phyloP scores from a whole-genome alignment of 2,113 vertebrate genomes.

The Marcusenius ussheri region DNA sequence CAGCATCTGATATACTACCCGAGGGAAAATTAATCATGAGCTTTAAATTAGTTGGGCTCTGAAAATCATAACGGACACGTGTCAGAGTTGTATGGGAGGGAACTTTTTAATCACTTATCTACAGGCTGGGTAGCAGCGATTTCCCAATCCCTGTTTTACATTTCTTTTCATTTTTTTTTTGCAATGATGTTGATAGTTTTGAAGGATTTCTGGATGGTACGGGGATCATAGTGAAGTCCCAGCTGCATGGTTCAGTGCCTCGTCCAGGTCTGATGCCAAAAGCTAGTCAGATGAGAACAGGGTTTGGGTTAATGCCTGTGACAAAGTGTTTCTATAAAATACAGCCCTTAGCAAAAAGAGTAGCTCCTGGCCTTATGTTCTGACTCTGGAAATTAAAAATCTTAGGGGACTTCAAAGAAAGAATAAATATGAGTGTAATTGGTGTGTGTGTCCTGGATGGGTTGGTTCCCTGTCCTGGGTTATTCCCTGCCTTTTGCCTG shows the following conservation, averaged over 20 bases:
- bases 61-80: conserved; percentile 7
- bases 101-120: conserved; percentile 3
- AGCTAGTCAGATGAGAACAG: background rate
- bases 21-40: conserved; percentile 5
- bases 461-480: background rate
- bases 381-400: background rate
- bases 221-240: background rate
- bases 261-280: background rate
- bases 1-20: conserved; percentile 9
- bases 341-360: background rate
- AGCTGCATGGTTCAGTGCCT: background rate
- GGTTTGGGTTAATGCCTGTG: background rate
- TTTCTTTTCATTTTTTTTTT: background rate
- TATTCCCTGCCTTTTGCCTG: background rate
- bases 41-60: conserved; percentile 21
- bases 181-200: background rate
- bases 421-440: background rate
- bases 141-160: background rate
- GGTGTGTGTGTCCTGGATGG: background rate
- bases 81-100: background rate
- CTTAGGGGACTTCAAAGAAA: background rate
- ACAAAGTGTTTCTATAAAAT: background rate
- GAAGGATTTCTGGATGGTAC: background rate
- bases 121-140: background rate
- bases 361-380: background rate